phyloP scores from a whole-genome alignment of 2,888 invertebrate genomes.

The Caenorhabditis uteleia region DNA sequence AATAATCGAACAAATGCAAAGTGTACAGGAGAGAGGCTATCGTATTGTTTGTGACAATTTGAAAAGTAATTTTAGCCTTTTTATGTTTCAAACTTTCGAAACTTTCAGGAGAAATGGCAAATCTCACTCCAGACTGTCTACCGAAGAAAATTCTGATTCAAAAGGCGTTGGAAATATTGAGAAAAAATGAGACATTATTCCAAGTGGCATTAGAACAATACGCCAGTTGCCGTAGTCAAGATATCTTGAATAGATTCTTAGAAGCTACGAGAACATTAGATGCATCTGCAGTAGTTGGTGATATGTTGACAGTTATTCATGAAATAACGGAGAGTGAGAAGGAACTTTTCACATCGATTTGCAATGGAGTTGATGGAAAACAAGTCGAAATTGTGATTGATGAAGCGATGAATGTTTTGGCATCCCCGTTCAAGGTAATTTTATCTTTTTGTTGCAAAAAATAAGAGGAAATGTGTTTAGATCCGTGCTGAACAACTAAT shows the following conservation, averaged over 20 bases:
- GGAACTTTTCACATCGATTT: slow-evolving; percentile 19
- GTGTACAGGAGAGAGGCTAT: slow-evolving; percentile 17
- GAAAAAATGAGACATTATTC: slow-evolving; percentile 19
- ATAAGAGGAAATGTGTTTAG: slow-evolving; percentile 1
- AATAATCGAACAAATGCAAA: slow-evolving; percentile 30
- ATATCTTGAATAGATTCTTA: slow-evolving; percentile 24
- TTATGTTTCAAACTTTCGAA: background rate
- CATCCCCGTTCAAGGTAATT: slow-evolving; percentile 25
- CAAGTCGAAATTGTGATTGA: slow-evolving; percentile 4
- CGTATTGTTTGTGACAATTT: slow-evolving; percentile 20
- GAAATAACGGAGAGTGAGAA: slow-evolving; percentile 30
- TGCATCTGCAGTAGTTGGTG: slow-evolving; percentile 24
- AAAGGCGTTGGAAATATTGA: slow-evolving; percentile 28
- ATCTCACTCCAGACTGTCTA: slow-evolving; percentile 16
- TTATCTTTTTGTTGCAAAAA: background rate
- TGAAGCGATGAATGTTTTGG: slow-evolving; percentile 19
- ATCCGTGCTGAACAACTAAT: slow-evolving; percentile 22
- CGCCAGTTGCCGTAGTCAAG: slow-evolving; percentile 16
- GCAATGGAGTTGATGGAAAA: background rate
- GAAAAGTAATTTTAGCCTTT: slow-evolving; percentile 22
- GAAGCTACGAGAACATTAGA: too few species aligned
- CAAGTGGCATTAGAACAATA: slow-evolving; percentile 25
- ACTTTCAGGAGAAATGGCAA: background rate
- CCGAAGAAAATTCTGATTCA: slow-evolving; percentile 24
- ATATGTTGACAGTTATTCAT: slow-evolving; percentile 34